phyloP scores from a whole-genome alignment of 2,113 vertebrate genomes.

The Corvus hawaiiensis region DNA sequence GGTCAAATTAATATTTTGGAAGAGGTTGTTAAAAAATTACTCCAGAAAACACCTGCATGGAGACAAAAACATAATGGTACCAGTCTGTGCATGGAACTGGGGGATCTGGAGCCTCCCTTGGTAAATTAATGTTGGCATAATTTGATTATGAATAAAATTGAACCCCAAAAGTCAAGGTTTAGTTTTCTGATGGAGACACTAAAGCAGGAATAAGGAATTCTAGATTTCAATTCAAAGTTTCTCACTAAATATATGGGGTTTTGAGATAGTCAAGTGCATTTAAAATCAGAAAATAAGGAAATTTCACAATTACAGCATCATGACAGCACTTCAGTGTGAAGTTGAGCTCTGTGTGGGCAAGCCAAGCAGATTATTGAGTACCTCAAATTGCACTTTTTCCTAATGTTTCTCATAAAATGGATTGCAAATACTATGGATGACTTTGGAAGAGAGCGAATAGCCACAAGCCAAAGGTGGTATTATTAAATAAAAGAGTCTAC shows the following conservation, averaged over 20 bases:
- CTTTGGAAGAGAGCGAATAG: neutral
- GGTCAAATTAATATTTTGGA: neutral
- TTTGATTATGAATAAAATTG: neutral
- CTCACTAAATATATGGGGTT: neutral
- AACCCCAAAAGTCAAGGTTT: neutral
- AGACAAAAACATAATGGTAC: neutral
- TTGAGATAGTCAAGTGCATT: neutral
- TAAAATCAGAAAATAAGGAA: neutral
- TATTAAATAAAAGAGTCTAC: neutral
- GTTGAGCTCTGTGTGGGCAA: neutral
- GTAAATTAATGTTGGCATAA: neutral
- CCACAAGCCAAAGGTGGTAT: neutral
- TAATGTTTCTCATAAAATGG: neutral
- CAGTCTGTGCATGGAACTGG: neutral
- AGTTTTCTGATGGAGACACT: neutral
- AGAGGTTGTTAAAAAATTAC: neutral
- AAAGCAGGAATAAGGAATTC: neutral
- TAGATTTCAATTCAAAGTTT: neutral
- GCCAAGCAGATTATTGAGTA: rapidly evolving
- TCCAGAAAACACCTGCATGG: neutral
- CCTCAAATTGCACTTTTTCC: neutral
- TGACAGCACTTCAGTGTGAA: neutral
- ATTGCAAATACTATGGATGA: rapidly evolving
- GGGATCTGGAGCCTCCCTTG: neutral
- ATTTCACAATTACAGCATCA: neutral